Conservation (phyloP, 2,797 vertebrate species). For the Takifugu rubripes region DNA sequence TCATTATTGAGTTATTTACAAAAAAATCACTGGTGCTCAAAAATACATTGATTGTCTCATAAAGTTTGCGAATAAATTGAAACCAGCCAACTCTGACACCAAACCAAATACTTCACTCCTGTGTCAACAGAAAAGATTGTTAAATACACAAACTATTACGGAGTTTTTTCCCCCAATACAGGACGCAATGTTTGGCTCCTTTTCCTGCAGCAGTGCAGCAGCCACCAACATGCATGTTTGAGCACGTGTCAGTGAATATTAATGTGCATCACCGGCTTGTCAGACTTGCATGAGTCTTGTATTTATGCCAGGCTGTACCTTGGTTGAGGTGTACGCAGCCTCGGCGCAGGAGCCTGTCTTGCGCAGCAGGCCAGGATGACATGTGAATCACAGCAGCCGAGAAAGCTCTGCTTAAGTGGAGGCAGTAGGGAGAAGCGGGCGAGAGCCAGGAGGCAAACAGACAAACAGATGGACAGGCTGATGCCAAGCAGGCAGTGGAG, state of each 20-base stretch:
- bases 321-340: slow-evolving; percentile 52
- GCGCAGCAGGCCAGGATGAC: slow-evolving; percentile 68
- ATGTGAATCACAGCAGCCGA: slow-evolving; percentile 70
- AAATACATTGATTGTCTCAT: too few species aligned
- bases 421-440: slow-evolving; percentile 65
- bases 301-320: slow-evolving; percentile 55
- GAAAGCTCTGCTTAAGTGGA: slow-evolving; percentile 70
- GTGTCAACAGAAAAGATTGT: too few species aligned
- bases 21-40: too few species aligned
- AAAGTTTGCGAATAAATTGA: too few species aligned
- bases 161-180: too few species aligned
- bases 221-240: slow-evolving; percentile 26
- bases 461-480: slow-evolving; percentile 78
- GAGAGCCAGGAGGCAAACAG: slow-evolving; percentile 73
- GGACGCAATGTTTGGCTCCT: slow-evolving; percentile 5
- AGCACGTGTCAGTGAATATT: slow-evolving; percentile 37
- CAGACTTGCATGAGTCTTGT: slow-evolving; percentile 56
- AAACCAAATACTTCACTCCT: too few species aligned
- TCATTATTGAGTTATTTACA: too few species aligned
- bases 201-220: slow-evolving; percentile 46
- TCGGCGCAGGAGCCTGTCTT: slow-evolving; percentile 58
- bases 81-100: too few species aligned
- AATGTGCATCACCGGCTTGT: slow-evolving; percentile 54
- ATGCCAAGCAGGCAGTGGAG: slow-evolving; percentile 73
- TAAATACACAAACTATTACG: too few species aligned